These are phyloP conservation scores for Coreoperca whiteheadi DNA, from an alignment of 2,113 vertebrate genomes.

Conservation along the genomic window DNA sequence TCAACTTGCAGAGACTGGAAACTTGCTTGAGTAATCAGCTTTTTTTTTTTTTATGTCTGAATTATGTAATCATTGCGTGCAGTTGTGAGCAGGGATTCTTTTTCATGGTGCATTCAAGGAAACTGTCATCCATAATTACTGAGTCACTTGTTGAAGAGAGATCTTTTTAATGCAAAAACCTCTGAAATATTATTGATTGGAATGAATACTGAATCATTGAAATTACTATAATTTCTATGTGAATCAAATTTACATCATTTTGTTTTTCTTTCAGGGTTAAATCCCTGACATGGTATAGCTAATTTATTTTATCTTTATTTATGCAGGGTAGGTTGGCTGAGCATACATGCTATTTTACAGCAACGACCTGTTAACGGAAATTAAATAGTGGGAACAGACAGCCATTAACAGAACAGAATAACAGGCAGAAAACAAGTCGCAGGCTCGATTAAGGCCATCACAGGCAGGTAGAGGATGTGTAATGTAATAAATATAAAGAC, in stretches of 20 bases:
- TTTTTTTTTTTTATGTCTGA: slow-evolving; percentile 14
- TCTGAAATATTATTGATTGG: neutral
- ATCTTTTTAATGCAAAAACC: neutral
- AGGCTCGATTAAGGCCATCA: neutral
- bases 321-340: neutral
- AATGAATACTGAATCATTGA: neutral
- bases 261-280: neutral
- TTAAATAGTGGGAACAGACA: neutral
- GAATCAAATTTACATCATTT: neutral
- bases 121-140: slow-evolving; percentile 36
- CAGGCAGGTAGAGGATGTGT: neutral
- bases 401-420: slow-evolving; percentile 1
- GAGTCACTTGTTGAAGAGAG: slow-evolving; percentile 5
- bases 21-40: slow-evolving; percentile 36
- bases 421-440: neutral
- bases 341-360: neutral
- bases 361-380: neutral
- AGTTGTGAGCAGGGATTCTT: slow-evolving; percentile 21
- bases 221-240: neutral
- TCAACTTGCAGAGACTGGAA: neutral
- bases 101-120: slow-evolving; percentile 35
- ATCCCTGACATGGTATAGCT: neutral
- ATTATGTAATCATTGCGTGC: slow-evolving; percentile 56
- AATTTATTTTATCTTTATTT: slow-evolving; percentile 11
- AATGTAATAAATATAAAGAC: slow-evolving; percentile 1